Evolutionary conservation across 2,888 invertebrate species (phyloP).

Genomic region (Drosophila neonasuta): DNA sequence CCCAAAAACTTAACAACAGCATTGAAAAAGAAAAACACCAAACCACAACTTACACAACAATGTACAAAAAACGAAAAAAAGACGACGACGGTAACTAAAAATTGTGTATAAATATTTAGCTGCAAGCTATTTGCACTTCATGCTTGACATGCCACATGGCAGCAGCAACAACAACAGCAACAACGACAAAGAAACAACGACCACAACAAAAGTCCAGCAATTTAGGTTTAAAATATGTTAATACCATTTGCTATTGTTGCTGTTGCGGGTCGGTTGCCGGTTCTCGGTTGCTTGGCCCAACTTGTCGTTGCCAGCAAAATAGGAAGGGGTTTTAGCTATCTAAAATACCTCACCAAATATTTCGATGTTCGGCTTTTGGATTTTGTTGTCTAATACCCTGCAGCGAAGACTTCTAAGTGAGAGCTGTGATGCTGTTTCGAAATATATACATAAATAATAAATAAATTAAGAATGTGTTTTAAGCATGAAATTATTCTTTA

Average conservation of each 20-base stretch:
- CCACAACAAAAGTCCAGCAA: constrained; percentile 66
- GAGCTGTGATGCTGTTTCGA: not conserved
- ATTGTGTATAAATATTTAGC: constrained; percentile 71
- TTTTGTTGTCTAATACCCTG: constrained; percentile 44
- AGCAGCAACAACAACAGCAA: constrained; percentile 33
- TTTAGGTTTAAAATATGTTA: constrained; percentile 74
- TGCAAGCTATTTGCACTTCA: constrained; percentile 76
- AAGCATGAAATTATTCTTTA: no score
- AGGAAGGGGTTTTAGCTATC: constrained; percentile 43
- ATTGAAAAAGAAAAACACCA: constrained; percentile 12
- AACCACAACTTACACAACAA: constrained; percentile 27
- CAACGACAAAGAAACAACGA: constrained; percentile 38
- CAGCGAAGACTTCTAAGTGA: not conserved
- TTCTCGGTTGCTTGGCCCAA: constrained; percentile 25
- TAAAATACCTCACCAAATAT: constrained; percentile 68
- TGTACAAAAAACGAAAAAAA: not conserved
- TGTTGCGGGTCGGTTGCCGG: constrained; percentile 34
- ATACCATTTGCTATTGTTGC: constrained; percentile 54
- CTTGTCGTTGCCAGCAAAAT: constrained; percentile 17
- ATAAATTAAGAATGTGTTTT: no score
- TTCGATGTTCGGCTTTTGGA: constrained; percentile 52
- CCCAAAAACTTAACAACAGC: constrained; percentile 5
- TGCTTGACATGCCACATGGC: constrained; percentile 70
- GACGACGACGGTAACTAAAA: constrained; percentile 48
- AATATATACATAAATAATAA: no score